Base-by-base conservation (phyloP, 92 coral and sea anemone species). In the Blastomussa wellsi region DNA sequence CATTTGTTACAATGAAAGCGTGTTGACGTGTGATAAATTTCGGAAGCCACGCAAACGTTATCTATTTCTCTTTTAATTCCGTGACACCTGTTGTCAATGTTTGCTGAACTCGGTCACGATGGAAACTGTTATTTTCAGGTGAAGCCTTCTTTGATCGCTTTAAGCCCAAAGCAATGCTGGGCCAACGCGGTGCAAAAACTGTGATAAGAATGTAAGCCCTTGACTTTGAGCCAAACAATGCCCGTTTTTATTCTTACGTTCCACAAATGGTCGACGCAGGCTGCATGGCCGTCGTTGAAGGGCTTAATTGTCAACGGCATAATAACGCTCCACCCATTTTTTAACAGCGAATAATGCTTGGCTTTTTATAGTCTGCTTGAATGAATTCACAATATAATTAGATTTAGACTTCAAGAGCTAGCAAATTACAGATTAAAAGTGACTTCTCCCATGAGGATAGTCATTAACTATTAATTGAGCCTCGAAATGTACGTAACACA, bases 401-500 rank as follows among this genome's bases (percentile, higher is more conserved):
- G 98, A 92, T 90, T 88, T 91, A 79, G 91, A 87, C 91, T 91
- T 92, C 89, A 94, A 92, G 97, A 92, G 97, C 88, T 91, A 88
- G 86, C 94, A 92, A 92, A 94, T 94, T 94, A 93, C 93, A 89
- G 90, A 94, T 92, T 92, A 94, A 90, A 92, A 92, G 89, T 90
- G 88, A 85, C 91, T 91, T 87, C 92, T 89, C 95, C 95, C 95
- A 90, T 83, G 95, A 89, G 98, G 95, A 92, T 73, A 84, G 98
- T 92, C 98, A 90, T 94, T 92, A 94, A 94, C 89, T 89, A 92
- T 90, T 94, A 94, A 94, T 94, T 94, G 98, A 87, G 93, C 93
- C 86, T 60, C 90, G 92, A 81, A 87, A 93, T 90, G 95, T 94
- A 94, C 98, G 98, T 90, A 94, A 92, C 84, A 92, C 98, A 94